Base-by-base conservation (phyloP, 2,888 invertebrate genomes). In the Volucella inanis region DNA sequence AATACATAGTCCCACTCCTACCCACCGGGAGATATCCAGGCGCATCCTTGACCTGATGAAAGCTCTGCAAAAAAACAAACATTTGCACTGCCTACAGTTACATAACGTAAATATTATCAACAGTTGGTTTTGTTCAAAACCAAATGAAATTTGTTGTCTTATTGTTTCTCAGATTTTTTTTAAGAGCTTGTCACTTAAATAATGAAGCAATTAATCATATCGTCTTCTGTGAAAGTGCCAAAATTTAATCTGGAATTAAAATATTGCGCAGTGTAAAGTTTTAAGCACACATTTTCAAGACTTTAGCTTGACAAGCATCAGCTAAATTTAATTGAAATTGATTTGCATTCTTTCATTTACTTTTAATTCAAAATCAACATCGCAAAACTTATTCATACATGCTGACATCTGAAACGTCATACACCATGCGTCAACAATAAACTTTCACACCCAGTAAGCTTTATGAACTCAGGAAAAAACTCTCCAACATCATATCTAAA, bases 401-500 rank as follows among this genome's bases (percentile, higher is more conserved):
- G 10, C 12, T 43, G 1, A 18, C 18, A 39, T 15, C n/a, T 31
- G 14, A 50, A 38, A 62, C 54, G 47, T 64, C 74, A 74, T 11
- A 47, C 10, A 15, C 39, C 65, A 75, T 65, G 65, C 64, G 57
- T 14, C 55, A 14, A 6, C 3, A 11, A 1, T 12, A 50, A 59
- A 39, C 41, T 70, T 55, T 18, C 22, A 11, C 14, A 55, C 31
- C n/a, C 11, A 49, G 22, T 22, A 22, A 31, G 31, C 18, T 2
- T 1, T 18, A 61, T 54, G 61, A 71, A 50, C 65, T 76, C 39
- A 0, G 10, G 6, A 41, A 50, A 55, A 50, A 8, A 0, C 10
- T 9, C 39, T 49, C 55, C 10, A n/a, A 54, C 78, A 79, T 84
- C 79, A 84, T 49, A 1, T 54, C 49, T 43, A 77, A 84, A 79